These are phyloP conservation scores for Macrophya annulata DNA, from an alignment of 2,888 invertebrate genomes.

Conservation along the genomic window DNA sequence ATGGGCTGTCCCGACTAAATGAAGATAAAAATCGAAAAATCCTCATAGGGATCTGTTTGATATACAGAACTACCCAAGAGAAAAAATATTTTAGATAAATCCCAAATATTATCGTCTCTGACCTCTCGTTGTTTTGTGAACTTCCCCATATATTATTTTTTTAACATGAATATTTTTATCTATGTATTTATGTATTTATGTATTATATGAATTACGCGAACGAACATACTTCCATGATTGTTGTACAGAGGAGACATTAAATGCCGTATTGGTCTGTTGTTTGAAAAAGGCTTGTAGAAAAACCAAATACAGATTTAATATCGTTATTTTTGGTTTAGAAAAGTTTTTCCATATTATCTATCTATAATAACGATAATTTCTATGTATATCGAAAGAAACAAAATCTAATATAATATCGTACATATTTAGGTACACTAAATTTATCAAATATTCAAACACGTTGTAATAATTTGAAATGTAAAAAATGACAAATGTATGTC, in stretches of 20 bases:
- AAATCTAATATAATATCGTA: conserved; percentile 2
- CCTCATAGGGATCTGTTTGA: no score
- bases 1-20: no score
- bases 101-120: no score
- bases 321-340: conserved; percentile 6
- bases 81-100: no score
- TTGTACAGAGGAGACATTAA: conserved; percentile 52
- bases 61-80: no score
- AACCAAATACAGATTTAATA: conserved; percentile 38
- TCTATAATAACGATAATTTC: conserved; percentile 1
- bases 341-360: conserved; percentile 21
- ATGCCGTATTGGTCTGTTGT: conserved; percentile 52
- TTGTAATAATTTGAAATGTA: not conserved
- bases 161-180: conserved; percentile 35
- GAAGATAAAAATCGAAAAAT: no score
- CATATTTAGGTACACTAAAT: not conserved
- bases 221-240: conserved; percentile 54
- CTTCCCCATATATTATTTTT: not conserved
- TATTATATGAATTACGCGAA: conserved; percentile 28
- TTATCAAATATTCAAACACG: not conserved
- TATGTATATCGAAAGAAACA: not conserved
- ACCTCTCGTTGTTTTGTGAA: no score
- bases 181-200: not conserved
- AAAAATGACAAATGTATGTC: conserved; percentile 13
- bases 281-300: conserved; percentile 38